These are phyloP conservation scores for Glossosoma conforme DNA, from an alignment of 1,140 invertebrate genomes.

Conservation along the genomic window DNA sequence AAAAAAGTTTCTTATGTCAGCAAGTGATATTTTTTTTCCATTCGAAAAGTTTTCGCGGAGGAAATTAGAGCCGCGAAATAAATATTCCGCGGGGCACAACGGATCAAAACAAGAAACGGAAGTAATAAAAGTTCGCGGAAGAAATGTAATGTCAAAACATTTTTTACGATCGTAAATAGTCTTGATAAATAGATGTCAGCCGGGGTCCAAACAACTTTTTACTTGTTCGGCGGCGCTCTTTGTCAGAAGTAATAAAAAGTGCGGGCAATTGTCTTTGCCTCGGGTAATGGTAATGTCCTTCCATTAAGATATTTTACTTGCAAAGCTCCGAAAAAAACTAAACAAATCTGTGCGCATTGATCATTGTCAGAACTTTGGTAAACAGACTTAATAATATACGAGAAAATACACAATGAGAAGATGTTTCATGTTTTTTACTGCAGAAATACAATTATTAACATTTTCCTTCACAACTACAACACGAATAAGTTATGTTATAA, in stretches of 20 bases:
- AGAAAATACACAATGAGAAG: no score
- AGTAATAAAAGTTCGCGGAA: constrained; percentile 18
- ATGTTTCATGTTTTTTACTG: no score
- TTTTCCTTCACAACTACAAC: no score
- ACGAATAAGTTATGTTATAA: no score
- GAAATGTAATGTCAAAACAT: constrained; percentile 13
- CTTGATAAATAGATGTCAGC: constrained; percentile 4
- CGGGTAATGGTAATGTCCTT: no score
- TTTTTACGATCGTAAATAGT: constrained; percentile 8
- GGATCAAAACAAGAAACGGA: constrained; percentile 26
- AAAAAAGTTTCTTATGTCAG: no score
- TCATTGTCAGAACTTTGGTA: no score
- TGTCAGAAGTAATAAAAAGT: constrained; percentile 1
- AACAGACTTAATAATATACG: no score
- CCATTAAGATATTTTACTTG: neutral
- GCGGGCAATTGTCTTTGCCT: no score
- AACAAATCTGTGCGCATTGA: neutral
- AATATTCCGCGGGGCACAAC: constrained; percentile 10
- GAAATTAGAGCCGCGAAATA: constrained; percentile 8
- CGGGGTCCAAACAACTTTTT: neutral
- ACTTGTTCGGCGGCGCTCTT: neutral
- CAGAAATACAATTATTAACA: no score
- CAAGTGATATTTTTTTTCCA: no score
- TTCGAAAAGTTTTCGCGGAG: neutral
- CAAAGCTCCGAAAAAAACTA: neutral